Evolutionary conservation across 2,797 vertebrate genomes (phyloP).

Genomic region (Ptychadena robeensis): DNA sequence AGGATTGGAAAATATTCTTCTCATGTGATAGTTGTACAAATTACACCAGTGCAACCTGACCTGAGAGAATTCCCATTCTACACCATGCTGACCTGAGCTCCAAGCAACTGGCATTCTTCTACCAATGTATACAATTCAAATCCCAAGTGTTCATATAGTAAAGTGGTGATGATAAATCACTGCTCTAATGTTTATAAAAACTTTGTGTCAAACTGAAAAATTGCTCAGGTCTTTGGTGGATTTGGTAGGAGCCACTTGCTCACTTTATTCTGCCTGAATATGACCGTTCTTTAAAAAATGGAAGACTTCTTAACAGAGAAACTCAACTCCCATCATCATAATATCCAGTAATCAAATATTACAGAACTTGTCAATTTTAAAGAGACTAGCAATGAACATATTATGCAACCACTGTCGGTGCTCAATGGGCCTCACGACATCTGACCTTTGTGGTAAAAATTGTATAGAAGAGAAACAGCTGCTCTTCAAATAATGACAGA

Average conservation of each 20-base stretch:
- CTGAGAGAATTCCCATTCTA: constrained; percentile 38
- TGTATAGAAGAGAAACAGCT: constrained; percentile 38
- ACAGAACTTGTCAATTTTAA: constrained; percentile 24
- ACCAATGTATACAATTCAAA: constrained; percentile 46
- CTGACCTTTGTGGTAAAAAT: constrained; percentile 39
- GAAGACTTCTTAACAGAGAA: not conserved
- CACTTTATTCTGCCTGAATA: constrained; percentile 5
- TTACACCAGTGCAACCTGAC: constrained; percentile 43
- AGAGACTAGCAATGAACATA: not conserved
- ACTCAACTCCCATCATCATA: constrained; percentile 11
- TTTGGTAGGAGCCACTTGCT: constrained; percentile 1
- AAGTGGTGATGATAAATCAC: constrained; percentile 49
- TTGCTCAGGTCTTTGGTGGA: constrained; percentile 13
- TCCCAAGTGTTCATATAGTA: constrained; percentile 37
- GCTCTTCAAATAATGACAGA: constrained; percentile 31
- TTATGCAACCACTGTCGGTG: constrained; percentile 13
- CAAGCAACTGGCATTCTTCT: constrained; percentile 36
- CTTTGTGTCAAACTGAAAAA: constrained; percentile 50
- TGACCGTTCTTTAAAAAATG: constrained; percentile 1
- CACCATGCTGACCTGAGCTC: constrained; percentile 35
- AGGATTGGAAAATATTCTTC: constrained; percentile 10
- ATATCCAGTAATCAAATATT: constrained; percentile 16
- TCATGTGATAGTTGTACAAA: constrained; percentile 19
- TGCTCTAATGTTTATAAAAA: constrained; percentile 46
- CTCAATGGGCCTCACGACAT: constrained; percentile 34